Evolutionary conservation across 2,797 vertebrate species (phyloP).

Genomic region (Muscicapa striata): DNA sequence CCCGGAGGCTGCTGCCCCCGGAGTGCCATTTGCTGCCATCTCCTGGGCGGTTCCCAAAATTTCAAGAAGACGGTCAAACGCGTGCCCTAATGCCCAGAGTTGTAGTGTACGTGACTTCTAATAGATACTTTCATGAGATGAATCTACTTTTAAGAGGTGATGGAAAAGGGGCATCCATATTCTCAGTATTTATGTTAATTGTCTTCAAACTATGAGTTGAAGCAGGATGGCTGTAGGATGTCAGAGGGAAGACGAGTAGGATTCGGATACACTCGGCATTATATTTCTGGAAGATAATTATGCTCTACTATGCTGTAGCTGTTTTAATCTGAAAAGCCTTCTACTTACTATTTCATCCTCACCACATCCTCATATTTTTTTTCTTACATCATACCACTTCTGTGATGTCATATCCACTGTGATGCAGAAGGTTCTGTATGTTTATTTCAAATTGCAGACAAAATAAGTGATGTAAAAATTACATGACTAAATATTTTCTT

Average conservation of each 20-base stretch:
- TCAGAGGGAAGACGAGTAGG: neutral
- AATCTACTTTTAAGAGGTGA: neutral
- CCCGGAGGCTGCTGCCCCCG: neutral
- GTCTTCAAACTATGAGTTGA: neutral
- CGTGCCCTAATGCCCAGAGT: neutral
- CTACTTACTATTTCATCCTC: neutral
- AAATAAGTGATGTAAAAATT: neutral
- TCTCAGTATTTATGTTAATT: neutral
- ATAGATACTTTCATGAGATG: neutral
- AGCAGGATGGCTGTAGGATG: neutral
- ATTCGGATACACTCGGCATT: neutral
- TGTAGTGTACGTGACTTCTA: neutral
- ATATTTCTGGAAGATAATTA: neutral
- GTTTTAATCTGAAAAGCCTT: neutral
- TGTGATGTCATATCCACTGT: neutral
- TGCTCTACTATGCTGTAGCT: neutral
- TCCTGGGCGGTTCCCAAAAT: neutral
- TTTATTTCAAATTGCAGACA: neutral
- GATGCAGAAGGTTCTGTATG: neutral
- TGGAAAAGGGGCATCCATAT: neutral
- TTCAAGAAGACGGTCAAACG: neutral
- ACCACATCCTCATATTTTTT: neutral
- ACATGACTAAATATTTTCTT: neutral
- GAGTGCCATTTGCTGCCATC: conserved; percentile 43
- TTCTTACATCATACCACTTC: neutral